Conservation (phyloP, 2,113 vertebrate genomes). For the Butorides virescens region DNA sequence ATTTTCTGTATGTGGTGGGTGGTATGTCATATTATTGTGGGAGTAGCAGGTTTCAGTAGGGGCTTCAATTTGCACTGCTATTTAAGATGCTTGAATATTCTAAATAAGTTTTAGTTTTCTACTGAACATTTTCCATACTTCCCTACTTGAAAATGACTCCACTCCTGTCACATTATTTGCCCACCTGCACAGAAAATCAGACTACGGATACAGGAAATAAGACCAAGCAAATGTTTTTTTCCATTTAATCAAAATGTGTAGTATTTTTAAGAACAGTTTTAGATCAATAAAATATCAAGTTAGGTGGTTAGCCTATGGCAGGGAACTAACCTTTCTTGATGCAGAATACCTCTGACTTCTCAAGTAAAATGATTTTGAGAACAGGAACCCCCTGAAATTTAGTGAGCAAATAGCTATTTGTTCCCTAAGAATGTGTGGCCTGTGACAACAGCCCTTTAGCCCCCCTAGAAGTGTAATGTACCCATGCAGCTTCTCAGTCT, state of each 20-base stretch:
- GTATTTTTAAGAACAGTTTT: neutral
- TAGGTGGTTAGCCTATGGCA: neutral
- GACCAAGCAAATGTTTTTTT: neutral
- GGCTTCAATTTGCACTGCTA: neutral
- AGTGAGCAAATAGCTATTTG: neutral
- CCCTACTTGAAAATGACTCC: neutral
- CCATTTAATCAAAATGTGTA: neutral
- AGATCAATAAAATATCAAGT: neutral
- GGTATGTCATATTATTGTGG: neutral
- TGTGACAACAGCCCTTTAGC: neutral
- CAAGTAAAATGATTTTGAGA: neutral
- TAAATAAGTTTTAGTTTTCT: neutral
- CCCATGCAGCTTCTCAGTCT: too few relatives aligned
- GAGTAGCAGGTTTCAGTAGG: neutral
- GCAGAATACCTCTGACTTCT: neutral
- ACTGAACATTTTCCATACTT: neutral
- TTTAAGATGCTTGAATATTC: neutral
- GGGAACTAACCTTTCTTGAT: neutral
- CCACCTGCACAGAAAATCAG: neutral
- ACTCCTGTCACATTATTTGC: neutral
- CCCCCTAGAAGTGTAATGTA: rapidly evolving
- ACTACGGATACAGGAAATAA: neutral
- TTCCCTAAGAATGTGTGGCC: neutral
- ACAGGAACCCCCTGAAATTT: neutral
- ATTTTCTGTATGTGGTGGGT: neutral